Base-by-base conservation (phyloP, 2,797 vertebrate species). In the Melanotaenia boesemani region DNA sequence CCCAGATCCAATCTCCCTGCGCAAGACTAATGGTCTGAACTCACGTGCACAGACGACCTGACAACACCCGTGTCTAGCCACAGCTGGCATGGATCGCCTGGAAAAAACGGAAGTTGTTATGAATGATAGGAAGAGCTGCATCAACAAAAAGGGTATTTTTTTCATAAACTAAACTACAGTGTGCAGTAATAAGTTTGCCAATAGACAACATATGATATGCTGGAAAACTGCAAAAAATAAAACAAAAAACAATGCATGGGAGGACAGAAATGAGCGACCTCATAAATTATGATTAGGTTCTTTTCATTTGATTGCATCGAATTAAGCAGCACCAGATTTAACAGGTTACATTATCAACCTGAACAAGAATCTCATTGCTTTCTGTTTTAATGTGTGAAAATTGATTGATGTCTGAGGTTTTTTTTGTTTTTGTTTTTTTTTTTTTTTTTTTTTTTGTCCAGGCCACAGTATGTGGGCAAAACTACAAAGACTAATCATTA, bases 101-200 rank as follows among this genome's bases (percentile, higher is more conserved):
- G 68, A 67, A n/a, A 81, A 13, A 72, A 54, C 28, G 70, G 84
- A 90, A 87, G 74, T 79, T 61, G 65, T 84, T 79, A 70, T 82
- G 76, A 91, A 89, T 84, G 83, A 85, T 63, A 88, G 75, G 82
- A 90, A 88, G 84, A 74, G 71, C 72, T 82, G 74, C 76, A 77
- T 76, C 72, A 80, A 83, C 80, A 83, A 60, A 86, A 83, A 74
- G 71, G 59, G 37, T 48, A 78, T 67, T 24, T 83, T 54, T 77
- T 59, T 76, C 70, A 65, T 4, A 48, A 41, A 44, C 32, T 7
- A 16, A 62, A 77, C 72, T 37, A 37, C 37, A 46, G 18, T 64
- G 37, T 70, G 48, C 59, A 30, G 18, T n/a, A 18, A 39, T n/a
- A 67, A 50, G 44, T 44, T 41, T 81, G 72, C 75, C 50, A 59